A percentile compares a stretch with the other conserved stretches of the same genome.
Evolutionary conservation across 2,797 vertebrate species (phyloP).

Genomic region (Coilia nasus): DNA sequence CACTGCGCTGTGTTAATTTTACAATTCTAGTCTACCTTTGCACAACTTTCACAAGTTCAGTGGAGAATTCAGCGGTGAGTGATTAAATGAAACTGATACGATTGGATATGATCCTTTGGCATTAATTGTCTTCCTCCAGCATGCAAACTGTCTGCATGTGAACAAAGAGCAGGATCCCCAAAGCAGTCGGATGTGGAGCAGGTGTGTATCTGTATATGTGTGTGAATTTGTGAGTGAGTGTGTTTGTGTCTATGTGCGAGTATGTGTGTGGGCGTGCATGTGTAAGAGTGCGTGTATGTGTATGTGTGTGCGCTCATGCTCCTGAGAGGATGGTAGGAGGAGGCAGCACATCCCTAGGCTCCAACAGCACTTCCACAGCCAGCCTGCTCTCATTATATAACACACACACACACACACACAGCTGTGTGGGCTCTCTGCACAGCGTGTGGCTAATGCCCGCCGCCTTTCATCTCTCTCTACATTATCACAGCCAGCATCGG

Average conservation of each 20-base stretch:
- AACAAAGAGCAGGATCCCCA: neutral
- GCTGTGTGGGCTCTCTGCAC: neutral
- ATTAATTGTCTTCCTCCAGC: neutral
- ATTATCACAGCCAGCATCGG: conserved; percentile 14
- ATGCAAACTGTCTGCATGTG: neutral
- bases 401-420: neutral
- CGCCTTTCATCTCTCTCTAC: conserved; percentile 24
- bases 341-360: neutral
- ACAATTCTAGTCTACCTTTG: too few relatives aligned
- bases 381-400: neutral
- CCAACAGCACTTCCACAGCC: conserved; percentile 8
- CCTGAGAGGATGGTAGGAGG: neutral
- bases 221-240: neutral
- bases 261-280: neutral
- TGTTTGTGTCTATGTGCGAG: too few relatives aligned
- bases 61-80: too few relatives aligned
- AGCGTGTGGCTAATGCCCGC: conserved; percentile 10
- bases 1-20: too few relatives aligned
- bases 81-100: too few relatives aligned
- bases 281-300: neutral
- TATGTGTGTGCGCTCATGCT: neutral
- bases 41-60: too few relatives aligned
- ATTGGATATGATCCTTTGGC: neutral
- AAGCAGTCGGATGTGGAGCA: neutral
- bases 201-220: neutral